Evolutionary conservation across 2,113 vertebrate species (phyloP).

Genomic region (Stegastes partitus): DNA sequence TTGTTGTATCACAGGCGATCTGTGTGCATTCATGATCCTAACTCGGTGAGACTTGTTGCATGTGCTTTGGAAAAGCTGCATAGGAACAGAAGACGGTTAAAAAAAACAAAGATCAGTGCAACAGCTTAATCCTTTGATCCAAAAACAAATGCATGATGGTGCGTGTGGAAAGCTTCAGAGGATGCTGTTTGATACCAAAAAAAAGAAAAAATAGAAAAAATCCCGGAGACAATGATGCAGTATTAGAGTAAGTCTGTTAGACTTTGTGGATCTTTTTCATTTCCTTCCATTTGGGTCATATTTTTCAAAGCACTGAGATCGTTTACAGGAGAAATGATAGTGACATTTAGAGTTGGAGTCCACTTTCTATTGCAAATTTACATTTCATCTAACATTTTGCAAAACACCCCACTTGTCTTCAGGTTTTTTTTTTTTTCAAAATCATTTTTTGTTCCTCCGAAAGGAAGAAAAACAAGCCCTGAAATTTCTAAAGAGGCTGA

Average conservation of each 20-base stretch:
- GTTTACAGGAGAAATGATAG: constrained; percentile 18
- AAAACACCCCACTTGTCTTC: neutral
- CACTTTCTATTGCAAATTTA: constrained; percentile 46
- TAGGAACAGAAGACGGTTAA: neutral
- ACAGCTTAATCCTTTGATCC: constrained; percentile 6
- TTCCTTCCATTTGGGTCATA: constrained; percentile 24
- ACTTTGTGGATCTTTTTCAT: neutral
- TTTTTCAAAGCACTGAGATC: constrained; percentile 13
- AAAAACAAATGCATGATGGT: constrained; percentile 21
- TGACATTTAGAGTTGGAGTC: constrained; percentile 29
- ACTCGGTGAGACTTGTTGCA: constrained; percentile 20
- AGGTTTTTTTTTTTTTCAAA: constrained; percentile 29
- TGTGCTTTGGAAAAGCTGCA: constrained; percentile 38
- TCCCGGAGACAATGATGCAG: constrained; percentile 71
- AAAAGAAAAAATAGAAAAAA: constrained; percentile 11
- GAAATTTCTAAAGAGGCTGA: constrained; percentile 36
- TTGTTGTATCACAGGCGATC: neutral
- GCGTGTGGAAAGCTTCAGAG: constrained; percentile 1
- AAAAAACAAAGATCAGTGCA: constrained; percentile 21
- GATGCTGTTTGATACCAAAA: constrained; percentile 5
- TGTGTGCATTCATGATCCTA: neutral
- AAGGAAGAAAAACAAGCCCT: constrained; percentile 40
- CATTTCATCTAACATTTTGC: constrained; percentile 18
- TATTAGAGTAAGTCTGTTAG: constrained; percentile 38
- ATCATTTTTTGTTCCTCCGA: neutral